A percentile compares a stretch with the other conserved stretches of the same genome.
phyloP scores from a whole-genome alignment of 1,140 invertebrate species.

The Scylla paramamosain region DNA sequence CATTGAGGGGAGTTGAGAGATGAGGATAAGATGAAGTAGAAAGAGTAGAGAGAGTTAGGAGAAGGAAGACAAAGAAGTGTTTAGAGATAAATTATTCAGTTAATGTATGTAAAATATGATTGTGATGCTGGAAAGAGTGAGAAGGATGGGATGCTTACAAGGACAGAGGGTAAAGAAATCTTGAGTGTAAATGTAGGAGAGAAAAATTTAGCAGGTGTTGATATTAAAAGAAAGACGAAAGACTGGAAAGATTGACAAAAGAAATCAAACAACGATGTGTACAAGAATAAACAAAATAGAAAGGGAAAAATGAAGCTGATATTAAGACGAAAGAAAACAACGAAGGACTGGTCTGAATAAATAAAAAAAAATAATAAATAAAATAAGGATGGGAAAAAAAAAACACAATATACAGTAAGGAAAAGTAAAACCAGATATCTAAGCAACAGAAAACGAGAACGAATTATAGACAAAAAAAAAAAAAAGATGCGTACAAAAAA shows the following conservation, averaged over 20 bases:
- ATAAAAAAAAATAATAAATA: background rate
- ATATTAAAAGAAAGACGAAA: background rate
- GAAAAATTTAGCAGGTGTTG: background rate
- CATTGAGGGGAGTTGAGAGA: no score
- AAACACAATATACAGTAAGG: background rate
- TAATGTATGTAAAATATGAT: background rate
- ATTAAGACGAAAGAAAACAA: background rate
- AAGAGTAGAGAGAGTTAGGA: background rate
- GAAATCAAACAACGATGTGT: background rate
- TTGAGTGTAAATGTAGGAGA: background rate
- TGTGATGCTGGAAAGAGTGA: conserved; percentile 34
- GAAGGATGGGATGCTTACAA: background rate
- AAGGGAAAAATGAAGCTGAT: no score
- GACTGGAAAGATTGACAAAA: background rate
- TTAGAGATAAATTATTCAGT: no score
- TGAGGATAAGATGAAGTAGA: background rate
- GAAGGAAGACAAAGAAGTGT: no score
- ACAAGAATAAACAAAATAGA: no score
- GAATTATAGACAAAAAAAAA: background rate
- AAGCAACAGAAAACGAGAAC: background rate
- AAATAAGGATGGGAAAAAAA: background rate
- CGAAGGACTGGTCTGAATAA: background rate
- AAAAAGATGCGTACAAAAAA: background rate
- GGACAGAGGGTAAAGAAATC: background rate
- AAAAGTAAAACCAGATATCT: background rate